These are phyloP conservation scores for Aspidapion aeneum DNA, from an alignment of 2,888 invertebrate species.

Conservation along the genomic window DNA sequence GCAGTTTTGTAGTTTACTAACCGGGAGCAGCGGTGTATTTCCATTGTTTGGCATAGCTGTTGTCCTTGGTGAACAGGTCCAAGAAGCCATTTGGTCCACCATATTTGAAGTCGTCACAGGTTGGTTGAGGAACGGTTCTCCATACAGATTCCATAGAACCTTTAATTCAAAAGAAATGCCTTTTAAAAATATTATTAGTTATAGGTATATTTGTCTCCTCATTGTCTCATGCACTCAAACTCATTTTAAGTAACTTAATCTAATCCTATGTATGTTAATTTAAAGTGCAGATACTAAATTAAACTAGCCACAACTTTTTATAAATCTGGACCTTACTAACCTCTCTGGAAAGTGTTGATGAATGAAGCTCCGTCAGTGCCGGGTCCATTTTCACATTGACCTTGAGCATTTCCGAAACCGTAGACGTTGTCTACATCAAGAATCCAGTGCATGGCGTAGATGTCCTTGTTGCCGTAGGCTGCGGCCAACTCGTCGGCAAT, in stretches of 20 bases:
- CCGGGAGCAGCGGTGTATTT: conserved; percentile 29
- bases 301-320: too few species aligned
- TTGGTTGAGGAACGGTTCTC: conserved; percentile 33
- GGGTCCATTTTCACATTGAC: conserved; percentile 24
- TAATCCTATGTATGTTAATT: too few species aligned
- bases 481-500: conserved; percentile 25
- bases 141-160: conserved; percentile 30
- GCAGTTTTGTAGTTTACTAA: too few species aligned
- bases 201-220: too few species aligned
- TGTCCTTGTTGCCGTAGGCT: conserved; percentile 26
- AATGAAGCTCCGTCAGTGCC: conserved; percentile 26
- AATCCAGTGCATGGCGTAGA: conserved; percentile 33
- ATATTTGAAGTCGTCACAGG: conserved; percentile 31
- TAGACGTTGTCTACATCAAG: conserved; percentile 27
- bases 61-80: conserved; percentile 29
- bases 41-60: conserved; percentile 31
- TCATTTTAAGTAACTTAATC: too few species aligned
- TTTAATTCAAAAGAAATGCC: too few species aligned
- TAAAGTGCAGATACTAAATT: too few species aligned
- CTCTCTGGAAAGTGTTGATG: conserved; percentile 33
- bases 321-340: too few species aligned
- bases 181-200: too few species aligned
- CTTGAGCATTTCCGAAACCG: conserved; percentile 24
- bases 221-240: too few species aligned
- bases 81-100: conserved; percentile 28